Percentiles rank a stretch among this genome's conserved stretches.
Evolutionary conservation across 2,888 invertebrate species (phyloP).

Genomic region (Ichneumoninae sp.): DNA sequence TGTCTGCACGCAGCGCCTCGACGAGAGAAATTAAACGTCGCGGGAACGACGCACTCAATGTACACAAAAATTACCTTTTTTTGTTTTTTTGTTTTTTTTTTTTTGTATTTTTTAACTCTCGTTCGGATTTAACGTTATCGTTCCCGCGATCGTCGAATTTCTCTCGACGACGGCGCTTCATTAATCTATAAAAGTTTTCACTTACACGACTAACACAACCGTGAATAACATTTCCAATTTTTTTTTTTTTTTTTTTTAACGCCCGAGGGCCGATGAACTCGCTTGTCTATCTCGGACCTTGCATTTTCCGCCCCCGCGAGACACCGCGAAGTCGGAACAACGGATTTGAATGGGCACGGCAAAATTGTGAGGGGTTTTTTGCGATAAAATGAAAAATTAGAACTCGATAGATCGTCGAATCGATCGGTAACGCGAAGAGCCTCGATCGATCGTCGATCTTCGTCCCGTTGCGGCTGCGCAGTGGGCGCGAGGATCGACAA

Average conservation of each 20-base stretch:
- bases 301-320: conserved; percentile 41
- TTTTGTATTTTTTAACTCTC: neutral
- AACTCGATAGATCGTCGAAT: conserved; percentile 29
- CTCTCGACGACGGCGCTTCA: conserved; percentile 33
- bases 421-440: conserved; percentile 39
- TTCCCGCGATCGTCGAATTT: conserved; percentile 18
- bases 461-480: neutral
- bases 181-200: conserved; percentile 47
- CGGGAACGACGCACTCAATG: conserved; percentile 5
- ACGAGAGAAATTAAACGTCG: conserved; percentile 7
- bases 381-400: conserved; percentile 24
- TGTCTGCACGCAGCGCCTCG: conserved; percentile 7
- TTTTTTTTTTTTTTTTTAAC: conserved; percentile 45
- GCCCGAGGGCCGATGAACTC: conserved; percentile 56
- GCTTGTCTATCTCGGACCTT: conserved; percentile 41
- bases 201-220: conserved; percentile 64
- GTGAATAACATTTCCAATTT: conserved; percentile 59
- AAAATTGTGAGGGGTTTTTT: neutral
- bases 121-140: neutral
- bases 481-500: conserved; percentile 12
- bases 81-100: neutral
- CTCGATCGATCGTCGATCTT: conserved; percentile 42
- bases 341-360: neutral
- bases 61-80: neutral
- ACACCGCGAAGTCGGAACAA: neutral